Conservation (phyloP, 2,888 invertebrate species). For the Melipona bicolor region DNA sequence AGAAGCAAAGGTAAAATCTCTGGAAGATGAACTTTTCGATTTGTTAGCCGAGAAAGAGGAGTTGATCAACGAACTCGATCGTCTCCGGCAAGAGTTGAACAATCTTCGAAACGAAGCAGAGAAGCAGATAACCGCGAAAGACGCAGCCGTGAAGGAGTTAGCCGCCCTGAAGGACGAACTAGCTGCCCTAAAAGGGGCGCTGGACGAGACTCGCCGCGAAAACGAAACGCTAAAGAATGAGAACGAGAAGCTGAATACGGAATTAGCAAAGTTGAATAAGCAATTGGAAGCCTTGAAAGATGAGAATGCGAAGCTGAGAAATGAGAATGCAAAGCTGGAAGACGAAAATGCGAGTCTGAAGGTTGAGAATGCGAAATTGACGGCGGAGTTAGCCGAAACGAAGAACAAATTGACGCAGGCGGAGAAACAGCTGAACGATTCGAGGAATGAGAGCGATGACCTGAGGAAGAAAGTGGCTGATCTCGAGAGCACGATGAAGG, state of each 20-base stretch:
- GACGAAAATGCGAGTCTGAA: slow-evolving; percentile 32
- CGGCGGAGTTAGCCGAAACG: slow-evolving; percentile 28
- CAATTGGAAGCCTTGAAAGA: slow-evolving; percentile 18
- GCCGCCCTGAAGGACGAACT: slow-evolving; percentile 58
- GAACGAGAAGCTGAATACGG: slow-evolving; percentile 44
- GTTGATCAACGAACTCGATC: slow-evolving; percentile 61
- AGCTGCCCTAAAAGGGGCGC: slow-evolving; percentile 47
- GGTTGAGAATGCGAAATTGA: slow-evolving; percentile 1
- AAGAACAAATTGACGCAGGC: slow-evolving; percentile 29
- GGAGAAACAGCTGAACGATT: slow-evolving; percentile 16
- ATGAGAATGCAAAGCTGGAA: background rate
- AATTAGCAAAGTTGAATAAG: slow-evolving; percentile 38
- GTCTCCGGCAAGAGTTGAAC: slow-evolving; percentile 58
- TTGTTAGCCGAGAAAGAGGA: slow-evolving; percentile 54
- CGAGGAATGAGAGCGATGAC: slow-evolving; percentile 40
- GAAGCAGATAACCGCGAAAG: slow-evolving; percentile 50
- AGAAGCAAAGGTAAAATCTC: slow-evolving; percentile 14
- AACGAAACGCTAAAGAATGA: slow-evolving; percentile 54
- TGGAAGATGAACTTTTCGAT: slow-evolving; percentile 38
- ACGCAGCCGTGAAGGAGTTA: slow-evolving; percentile 56
- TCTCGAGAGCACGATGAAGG: slow-evolving; percentile 50
- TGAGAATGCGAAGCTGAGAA: slow-evolving; percentile 25
- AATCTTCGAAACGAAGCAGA: slow-evolving; percentile 63
- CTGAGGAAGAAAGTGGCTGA: slow-evolving; percentile 60
- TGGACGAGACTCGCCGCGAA: slow-evolving; percentile 59